These are phyloP conservation scores for Acrobasis consociella DNA, from an alignment of 2,888 invertebrate species.

Conservation along the genomic window DNA sequence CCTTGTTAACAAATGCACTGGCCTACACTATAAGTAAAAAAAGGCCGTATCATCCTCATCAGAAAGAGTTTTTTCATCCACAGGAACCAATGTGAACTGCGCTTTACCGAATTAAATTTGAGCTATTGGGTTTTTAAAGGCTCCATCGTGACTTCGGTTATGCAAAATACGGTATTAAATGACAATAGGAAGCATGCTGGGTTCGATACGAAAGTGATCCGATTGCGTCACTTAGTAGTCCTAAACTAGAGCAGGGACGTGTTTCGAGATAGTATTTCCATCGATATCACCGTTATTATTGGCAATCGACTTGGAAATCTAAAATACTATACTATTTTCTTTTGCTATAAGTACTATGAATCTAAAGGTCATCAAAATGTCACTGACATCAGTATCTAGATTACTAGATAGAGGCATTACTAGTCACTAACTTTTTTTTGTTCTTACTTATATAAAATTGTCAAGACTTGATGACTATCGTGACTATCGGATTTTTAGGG, in stretches of 20 bases:
- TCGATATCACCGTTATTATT: slow-evolving; percentile 32
- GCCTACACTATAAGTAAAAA: no score
- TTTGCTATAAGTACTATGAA: neutral
- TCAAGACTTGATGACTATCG: no score
- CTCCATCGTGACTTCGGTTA: slow-evolving; percentile 69
- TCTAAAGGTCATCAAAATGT: no score
- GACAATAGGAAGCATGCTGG: slow-evolving; percentile 60
- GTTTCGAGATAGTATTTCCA: slow-evolving; percentile 21
- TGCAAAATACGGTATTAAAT: slow-evolving; percentile 61
- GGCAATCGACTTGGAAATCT: slow-evolving; percentile 24
- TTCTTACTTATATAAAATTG: no score
- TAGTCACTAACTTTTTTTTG: no score
- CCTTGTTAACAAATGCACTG: no score
- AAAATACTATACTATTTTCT: neutral
- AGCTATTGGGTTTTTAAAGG: slow-evolving; percentile 65
- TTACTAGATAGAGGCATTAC: no score
- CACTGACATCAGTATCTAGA: no score
- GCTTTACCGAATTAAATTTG: slow-evolving; percentile 44
- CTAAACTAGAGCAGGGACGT: slow-evolving; percentile 35
- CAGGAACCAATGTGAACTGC: neutral
- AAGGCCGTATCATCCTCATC: no score
- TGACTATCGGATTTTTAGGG: no score
- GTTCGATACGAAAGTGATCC: slow-evolving; percentile 51
- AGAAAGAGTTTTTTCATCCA: no score
- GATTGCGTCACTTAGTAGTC: slow-evolving; percentile 39